Percentiles rank a stretch among this genome's conserved stretches.
These are phyloP conservation scores for Podargus strigoides DNA, from an alignment of 2,797 vertebrate genomes.

Conservation along the genomic window DNA sequence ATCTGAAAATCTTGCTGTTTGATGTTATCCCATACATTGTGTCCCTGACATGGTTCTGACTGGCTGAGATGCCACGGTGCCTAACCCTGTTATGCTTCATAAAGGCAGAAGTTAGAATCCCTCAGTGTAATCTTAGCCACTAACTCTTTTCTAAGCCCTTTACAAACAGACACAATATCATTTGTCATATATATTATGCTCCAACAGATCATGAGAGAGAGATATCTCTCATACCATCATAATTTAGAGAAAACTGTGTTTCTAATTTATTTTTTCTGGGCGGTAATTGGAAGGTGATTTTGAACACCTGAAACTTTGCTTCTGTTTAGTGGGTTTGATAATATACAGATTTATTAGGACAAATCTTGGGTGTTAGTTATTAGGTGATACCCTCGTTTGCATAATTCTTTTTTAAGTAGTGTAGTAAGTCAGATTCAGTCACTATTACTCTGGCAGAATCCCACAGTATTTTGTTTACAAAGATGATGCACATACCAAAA, in stretches of 20 bases:
- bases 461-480: neutral
- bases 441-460: neutral
- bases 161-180: slow-evolving; percentile 24
- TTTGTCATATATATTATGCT: slow-evolving; percentile 37
- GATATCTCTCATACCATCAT: neutral
- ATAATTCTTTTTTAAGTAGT: neutral
- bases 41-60: slow-evolving; percentile 34
- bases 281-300: neutral
- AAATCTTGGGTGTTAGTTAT: neutral
- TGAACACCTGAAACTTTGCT: neutral
- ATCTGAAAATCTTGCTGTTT: slow-evolving; percentile 10
- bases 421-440: neutral
- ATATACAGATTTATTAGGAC: neutral
- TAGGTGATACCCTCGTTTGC: neutral
- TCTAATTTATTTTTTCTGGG: slow-evolving; percentile 9
- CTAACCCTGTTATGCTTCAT: slow-evolving; percentile 62
- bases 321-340: neutral
- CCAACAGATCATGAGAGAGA: neutral
- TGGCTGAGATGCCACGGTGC: slow-evolving; percentile 27
- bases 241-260: slow-evolving; percentile 5
- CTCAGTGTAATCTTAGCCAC: slow-evolving; percentile 46
- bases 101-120: slow-evolving; percentile 53
- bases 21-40: neutral
- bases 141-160: slow-evolving; percentile 26
- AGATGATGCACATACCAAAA: neutral